A percentile compares a stretch with the other conserved stretches of the same genome.
These are phyloP conservation scores for Meloidogyne floridensis DNA, from an alignment of 1,140 invertebrate genomes.

Conservation along the genomic window DNA sequence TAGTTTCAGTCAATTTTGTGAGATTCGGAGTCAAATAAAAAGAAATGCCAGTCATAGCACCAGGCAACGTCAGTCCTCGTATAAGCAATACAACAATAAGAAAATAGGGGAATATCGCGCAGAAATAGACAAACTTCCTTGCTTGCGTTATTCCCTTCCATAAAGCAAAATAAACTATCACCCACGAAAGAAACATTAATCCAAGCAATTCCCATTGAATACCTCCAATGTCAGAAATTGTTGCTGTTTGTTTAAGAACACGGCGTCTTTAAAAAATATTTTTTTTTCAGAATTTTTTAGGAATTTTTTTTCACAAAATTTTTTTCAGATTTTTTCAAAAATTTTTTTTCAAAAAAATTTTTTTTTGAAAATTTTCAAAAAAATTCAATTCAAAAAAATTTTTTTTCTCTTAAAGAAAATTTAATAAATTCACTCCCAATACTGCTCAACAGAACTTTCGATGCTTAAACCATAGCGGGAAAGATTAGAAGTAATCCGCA, in stretches of 20 bases:
- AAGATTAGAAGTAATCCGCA: conserved; percentile 41
- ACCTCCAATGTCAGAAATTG: conserved; percentile 79
- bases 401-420: background rate
- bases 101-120: conserved; percentile 90
- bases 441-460: conserved; percentile 62
- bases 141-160: conserved; percentile 97
- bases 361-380: too few relatives aligned
- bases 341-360: background rate
- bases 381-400: too few relatives aligned
- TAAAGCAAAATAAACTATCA: conserved; percentile 92
- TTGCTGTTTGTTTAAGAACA: conserved; percentile 82
- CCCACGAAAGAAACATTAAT: conserved; percentile 83
- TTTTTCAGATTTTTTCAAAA: conserved; percentile 65
- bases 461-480: conserved; percentile 41
- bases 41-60: conserved; percentile 84
- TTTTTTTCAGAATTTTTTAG: too few relatives aligned
- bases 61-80: conserved; percentile 85
- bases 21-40: conserved; percentile 86
- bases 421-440: conserved; percentile 59
- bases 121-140: conserved; percentile 91
- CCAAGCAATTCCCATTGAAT: conserved; percentile 87
- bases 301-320: too few relatives aligned
- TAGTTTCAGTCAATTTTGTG: conserved; percentile 57
- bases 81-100: conserved; percentile 83
- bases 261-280: conserved; percentile 71